Evolutionary conservation across 2,888 invertebrate genomes (phyloP), one percentile per base, ranked within the genome.

Genomic region (Leucoma salicis): DNA sequence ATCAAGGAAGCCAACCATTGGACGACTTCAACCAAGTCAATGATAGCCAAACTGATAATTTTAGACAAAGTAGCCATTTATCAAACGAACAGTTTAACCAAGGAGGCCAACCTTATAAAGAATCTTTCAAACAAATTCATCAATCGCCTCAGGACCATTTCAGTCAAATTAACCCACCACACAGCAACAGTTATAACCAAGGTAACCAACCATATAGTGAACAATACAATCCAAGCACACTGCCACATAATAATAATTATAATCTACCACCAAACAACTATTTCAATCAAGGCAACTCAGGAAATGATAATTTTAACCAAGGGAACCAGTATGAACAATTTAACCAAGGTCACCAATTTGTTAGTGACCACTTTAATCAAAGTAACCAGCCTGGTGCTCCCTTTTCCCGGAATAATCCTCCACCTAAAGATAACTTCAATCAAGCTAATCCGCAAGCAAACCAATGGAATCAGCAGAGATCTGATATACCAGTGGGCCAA

Each of bases 101-200:
- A 33, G 24, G 25, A 2, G 15, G 40, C 24, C 28, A 39, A 25
- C 11, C 21, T 1, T 37, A 35, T 3, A 38, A 33, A 11, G 25
- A 35, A 8, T 21, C 14, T 28, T 57, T 43, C 24, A 54, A 42
- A 10, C 55, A 54, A 10, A 46, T 35, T n/a, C 46, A 55, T 32
- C 49, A 54, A 27, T 43, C 34, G 7, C 5, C 39, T 0, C 46
- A 32, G 33, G 54, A 57, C 18, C 6, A 35, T 15, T 57, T 49
- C 14, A 46, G 44, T 15, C 55, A 44, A 36, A 46, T 43, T 3
- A 29, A 36, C 4, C 50, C 40, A 21, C 14, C n/a, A 3, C 6
- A 3, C 1, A n/a, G 18, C n/a, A n/a, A n/a, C n/a, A n/a, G n/a
- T n/a, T n/a, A n/a, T n/a, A n/a, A n/a, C n/a, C 55, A 44, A 36